Base-by-base conservation (phyloP, 1,140 invertebrate species). In the Aphelenchoides avenae region DNA sequence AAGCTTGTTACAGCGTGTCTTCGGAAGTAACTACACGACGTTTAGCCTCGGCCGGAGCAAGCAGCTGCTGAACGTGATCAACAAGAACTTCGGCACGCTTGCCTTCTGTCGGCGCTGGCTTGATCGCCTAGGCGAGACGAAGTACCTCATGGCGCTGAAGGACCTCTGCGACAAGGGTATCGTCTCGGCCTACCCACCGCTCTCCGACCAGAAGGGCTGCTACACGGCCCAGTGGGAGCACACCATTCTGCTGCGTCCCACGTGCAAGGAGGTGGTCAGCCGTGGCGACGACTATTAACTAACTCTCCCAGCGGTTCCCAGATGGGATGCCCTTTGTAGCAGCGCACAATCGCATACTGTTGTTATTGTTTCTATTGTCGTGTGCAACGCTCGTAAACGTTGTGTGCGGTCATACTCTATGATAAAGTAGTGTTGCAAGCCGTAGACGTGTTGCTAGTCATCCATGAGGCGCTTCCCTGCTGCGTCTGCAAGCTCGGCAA, bases 151-250 rank as follows among this genome's bases (percentile, higher is more conserved):
- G 88, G 91, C 91, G 3, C 80, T 99, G 5, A 98, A 98, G 78
- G 94, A 99, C 83, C 82, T 99, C 7, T 95, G 91, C 80, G 93
- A 98, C 73, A 95, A 94, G 78, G 82, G 81, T 20, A 88, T 95
- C 37, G 87, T 99, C 0, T 90, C 95, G 71, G 86, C 93, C 11
- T 98, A 99, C 81, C 95, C 95, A 5, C 95, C 95, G 3, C 83
- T 99, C 20, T 97, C 92, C 77, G 95, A 99, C 78, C 84, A 89
- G 27, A 95, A 93, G 78, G 94, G 94, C 53, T 93, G 87, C 77
- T 99, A 97, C 79, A 99, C 94, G 0, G 95, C 95, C 42, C 95
- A 99, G 79, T 99, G 89, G 78, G 95, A 99, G 78, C 95, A 99
- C 79, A 99, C 95, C 0, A 89, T 99, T 70, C 84, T 99, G 41